These are phyloP conservation scores for Formica exsecta DNA, from an alignment of 1,140 invertebrate species.

Conservation along the genomic window DNA sequence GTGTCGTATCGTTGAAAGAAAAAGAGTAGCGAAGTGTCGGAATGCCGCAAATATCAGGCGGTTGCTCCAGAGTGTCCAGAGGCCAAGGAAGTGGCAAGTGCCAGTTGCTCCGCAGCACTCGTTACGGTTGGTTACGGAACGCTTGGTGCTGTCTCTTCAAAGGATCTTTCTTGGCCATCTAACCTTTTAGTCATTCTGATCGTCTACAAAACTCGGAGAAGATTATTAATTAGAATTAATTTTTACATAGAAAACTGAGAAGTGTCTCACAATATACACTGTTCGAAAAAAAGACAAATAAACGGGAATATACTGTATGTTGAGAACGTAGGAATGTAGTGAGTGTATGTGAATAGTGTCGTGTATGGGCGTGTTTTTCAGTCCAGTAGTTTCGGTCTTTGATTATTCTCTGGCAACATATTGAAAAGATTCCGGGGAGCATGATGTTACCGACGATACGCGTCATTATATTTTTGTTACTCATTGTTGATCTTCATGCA, in stretches of 20 bases:
- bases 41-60: conserved; percentile 69
- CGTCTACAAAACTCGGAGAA: background rate
- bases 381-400: conserved; percentile 63
- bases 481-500: conserved; percentile 60
- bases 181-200: background rate
- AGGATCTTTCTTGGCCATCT: background rate
- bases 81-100: conserved; percentile 68
- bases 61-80: conserved; percentile 65
- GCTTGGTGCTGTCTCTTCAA: background rate
- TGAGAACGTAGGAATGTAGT: conserved; percentile 59
- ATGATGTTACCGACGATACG: conserved; percentile 69
- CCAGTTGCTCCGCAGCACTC: conserved; percentile 82
- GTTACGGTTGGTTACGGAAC: conserved; percentile 74
- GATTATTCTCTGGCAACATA: conserved; percentile 61
- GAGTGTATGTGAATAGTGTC: conserved; percentile 63
- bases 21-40: conserved; percentile 31
- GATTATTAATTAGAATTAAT: background rate
- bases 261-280: conserved; percentile 12
- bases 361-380: conserved; percentile 64
- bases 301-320: conserved; percentile 55
- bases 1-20: conserved; percentile 26
- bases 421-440: conserved; percentile 38
- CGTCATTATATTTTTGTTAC: conserved; percentile 51
- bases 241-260: background rate
- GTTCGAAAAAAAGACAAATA: conserved; percentile 20